phyloP scores from a whole-genome alignment of 2,797 vertebrate genomes.

The Euphonia xanthogaster region DNA sequence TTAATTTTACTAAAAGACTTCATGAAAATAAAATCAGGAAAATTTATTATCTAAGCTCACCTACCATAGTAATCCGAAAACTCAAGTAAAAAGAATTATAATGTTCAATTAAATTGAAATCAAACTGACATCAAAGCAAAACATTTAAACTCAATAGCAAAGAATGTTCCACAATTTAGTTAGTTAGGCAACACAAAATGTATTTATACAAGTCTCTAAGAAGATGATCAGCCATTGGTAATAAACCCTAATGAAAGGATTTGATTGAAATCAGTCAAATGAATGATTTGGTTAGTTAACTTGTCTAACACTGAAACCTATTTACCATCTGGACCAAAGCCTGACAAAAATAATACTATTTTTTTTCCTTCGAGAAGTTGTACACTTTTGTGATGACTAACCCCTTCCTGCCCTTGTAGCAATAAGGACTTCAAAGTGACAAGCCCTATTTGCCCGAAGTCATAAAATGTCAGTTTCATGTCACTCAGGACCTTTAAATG shows the following conservation, averaged over 20 bases:
- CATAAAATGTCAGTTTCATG: neutral
- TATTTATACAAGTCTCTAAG: neutral
- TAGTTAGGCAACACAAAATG: neutral
- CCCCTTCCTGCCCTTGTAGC: neutral
- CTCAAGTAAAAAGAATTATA: neutral
- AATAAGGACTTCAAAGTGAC: neutral
- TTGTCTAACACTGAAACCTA: neutral
- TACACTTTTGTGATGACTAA: neutral
- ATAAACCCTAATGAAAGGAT: neutral
- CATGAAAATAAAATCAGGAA: neutral
- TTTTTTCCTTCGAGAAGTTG: neutral
- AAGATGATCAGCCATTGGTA: neutral
- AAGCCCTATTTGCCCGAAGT: neutral
- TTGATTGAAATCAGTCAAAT: neutral
- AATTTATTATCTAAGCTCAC: neutral
- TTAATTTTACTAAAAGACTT: neutral
- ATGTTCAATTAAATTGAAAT: neutral
- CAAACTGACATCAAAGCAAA: neutral
- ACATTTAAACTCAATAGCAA: neutral
- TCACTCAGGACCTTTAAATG: neutral
- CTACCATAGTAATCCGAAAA: neutral
- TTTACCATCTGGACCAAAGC: neutral
- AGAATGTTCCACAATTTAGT: neutral
- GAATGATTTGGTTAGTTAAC: neutral
- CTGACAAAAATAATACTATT: neutral